These are phyloP conservation scores for Limnothrissa miodon DNA, from an alignment of 2,113 vertebrate genomes.

Conservation along the genomic window DNA sequence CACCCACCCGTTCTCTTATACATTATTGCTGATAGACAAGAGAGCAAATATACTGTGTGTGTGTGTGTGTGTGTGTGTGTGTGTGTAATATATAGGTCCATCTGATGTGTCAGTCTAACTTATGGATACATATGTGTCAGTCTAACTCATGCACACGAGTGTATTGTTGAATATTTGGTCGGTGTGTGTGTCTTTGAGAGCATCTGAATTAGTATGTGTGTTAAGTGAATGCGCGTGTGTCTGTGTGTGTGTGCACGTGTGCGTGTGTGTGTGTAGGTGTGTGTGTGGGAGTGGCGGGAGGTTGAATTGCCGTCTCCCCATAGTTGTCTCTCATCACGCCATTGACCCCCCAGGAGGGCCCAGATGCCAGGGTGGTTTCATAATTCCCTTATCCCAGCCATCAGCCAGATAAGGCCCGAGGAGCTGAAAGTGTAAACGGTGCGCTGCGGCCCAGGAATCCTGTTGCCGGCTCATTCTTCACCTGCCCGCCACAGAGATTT, in stretches of 20 bases:
- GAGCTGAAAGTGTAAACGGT: conserved; percentile 79
- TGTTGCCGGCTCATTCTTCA: conserved; percentile 66
- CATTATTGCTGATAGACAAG: too few species aligned
- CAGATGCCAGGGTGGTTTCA: conserved; percentile 76
- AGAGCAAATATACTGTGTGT: conserved; percentile 46
- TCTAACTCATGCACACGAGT: not conserved
- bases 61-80: not conserved
- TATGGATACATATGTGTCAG: too few species aligned
- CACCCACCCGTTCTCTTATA: too few species aligned
- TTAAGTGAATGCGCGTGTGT: not conserved
- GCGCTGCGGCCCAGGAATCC: conserved; percentile 65
- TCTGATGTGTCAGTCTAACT: not conserved
- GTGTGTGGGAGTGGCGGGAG: conserved; percentile 19
- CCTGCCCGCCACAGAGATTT: conserved; percentile 58
- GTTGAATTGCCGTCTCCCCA: conserved; percentile 58
- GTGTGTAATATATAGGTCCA: not conserved
- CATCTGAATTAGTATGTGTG: not conserved
- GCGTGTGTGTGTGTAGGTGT: not conserved
- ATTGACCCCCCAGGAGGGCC: conserved; percentile 79
- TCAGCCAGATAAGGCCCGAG: conserved; percentile 73
- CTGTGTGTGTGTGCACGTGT: not conserved
- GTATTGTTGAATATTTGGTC: not conserved
- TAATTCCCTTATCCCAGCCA: conserved; percentile 79
- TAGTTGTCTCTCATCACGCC: conserved; percentile 78
- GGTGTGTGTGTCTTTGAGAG: not conserved